Evolutionary conservation across 2,888 invertebrate genomes (phyloP).

Genomic region (Nudaria mundana): DNA sequence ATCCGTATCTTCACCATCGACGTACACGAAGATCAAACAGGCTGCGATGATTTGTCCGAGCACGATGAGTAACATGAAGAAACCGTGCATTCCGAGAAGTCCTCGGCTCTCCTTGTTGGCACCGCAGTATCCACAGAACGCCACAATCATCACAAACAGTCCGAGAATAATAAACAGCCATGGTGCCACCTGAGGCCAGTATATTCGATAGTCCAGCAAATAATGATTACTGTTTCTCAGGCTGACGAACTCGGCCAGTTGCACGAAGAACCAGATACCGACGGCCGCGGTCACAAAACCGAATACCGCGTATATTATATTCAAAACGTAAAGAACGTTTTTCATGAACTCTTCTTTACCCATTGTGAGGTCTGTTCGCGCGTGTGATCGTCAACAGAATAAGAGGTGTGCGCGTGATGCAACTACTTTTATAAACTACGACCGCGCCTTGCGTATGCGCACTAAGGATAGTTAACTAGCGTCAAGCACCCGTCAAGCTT

Average conservation of each 20-base stretch:
- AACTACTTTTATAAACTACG: slow-evolving; percentile 67
- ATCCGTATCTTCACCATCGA: slow-evolving; percentile 72
- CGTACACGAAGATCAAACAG: slow-evolving; percentile 68
- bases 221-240: slow-evolving; percentile 73
- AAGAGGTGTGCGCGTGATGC: slow-evolving; percentile 56
- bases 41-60: slow-evolving; percentile 64
- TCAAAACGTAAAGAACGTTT: slow-evolving; percentile 64
- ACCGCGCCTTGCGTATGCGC: slow-evolving; percentile 40
- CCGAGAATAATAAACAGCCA: slow-evolving; percentile 73
- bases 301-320: slow-evolving; percentile 69
- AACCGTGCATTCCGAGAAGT: slow-evolving; percentile 61
- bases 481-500: slow-evolving; percentile 28
- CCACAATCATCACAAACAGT: slow-evolving; percentile 62
- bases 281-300: slow-evolving; percentile 68
- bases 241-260: slow-evolving; percentile 65
- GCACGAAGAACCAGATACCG: slow-evolving; percentile 76
- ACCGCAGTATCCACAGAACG: slow-evolving; percentile 73
- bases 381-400: slow-evolving; percentile 58
- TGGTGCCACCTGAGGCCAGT: slow-evolving; percentile 76
- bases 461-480: slow-evolving; percentile 18
- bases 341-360: slow-evolving; percentile 69
- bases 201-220: slow-evolving; percentile 68
- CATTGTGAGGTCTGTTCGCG: slow-evolving; percentile 58
- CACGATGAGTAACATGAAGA: slow-evolving; percentile 63
- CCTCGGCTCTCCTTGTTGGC: slow-evolving; percentile 65